A percentile compares a stretch with the other conserved stretches of the same genome.
Conservation (phyloP, 2,113 vertebrate species). For the Notarius lentiginosus region DNA sequence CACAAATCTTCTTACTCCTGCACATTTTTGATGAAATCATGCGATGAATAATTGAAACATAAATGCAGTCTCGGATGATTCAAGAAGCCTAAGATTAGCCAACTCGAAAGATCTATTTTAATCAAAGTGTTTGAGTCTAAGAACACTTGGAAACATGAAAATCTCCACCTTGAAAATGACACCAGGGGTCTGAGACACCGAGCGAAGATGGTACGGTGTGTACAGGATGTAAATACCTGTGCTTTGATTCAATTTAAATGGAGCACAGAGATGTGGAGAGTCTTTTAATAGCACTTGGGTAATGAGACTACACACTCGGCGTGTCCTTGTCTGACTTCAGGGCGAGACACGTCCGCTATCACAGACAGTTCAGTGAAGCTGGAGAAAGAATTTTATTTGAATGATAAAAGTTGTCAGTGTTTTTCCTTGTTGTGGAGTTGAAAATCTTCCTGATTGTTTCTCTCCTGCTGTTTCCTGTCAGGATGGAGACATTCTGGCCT, state of each 20-base stretch:
- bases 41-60: neutral
- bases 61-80: neutral
- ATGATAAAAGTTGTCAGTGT: neutral
- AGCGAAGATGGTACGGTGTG: too few species aligned
- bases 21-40: neutral
- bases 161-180: neutral
- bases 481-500: slow-evolving; percentile 98
- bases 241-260: slow-evolving; percentile 43
- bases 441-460: neutral
- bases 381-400: neutral
- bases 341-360: neutral
- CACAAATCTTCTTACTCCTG: neutral
- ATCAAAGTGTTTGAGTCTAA: neutral
- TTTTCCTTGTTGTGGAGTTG: neutral
- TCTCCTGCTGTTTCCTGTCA: slow-evolving; percentile 12
- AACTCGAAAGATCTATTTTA: neutral
- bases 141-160: neutral
- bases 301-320: slow-evolving; percentile 48
- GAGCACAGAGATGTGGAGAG: slow-evolving; percentile 37
- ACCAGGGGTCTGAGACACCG: neutral
- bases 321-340: slow-evolving; percentile 37
- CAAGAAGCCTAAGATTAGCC: neutral
- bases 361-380: neutral
- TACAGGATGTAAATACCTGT: neutral
- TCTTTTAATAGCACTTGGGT: slow-evolving; percentile 60